Evolutionary conservation across 2,888 invertebrate species (phyloP).

Genomic region (Bursaphelenchus okinawaensis): DNA sequence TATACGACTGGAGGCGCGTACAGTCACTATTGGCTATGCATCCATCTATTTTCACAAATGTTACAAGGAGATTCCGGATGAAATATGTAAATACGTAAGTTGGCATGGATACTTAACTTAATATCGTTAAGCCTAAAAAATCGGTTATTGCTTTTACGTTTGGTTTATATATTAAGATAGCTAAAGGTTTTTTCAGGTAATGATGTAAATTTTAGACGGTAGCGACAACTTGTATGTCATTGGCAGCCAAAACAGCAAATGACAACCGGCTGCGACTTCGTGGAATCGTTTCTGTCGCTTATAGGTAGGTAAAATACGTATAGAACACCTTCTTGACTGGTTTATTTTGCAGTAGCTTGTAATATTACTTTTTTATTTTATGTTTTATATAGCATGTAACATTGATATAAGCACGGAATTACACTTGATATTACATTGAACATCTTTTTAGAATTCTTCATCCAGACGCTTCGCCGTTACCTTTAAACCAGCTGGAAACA

Average conservation of each 20-base stretch:
- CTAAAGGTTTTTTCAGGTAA: not conserved
- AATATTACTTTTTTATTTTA: too few relatives aligned
- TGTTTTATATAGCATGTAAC: too few relatives aligned
- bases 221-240: constrained; percentile 3
- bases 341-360: too few relatives aligned
- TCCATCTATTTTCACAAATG: constrained; percentile 7
- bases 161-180: too few relatives aligned
- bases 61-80: not conserved
- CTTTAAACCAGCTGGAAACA: not conserved
- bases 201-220: not conserved
- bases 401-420: too few relatives aligned
- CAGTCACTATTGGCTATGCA: constrained; percentile 5
- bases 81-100: constrained; percentile 4
- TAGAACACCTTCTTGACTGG: not conserved
- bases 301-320: not conserved
- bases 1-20: constrained; percentile 7
- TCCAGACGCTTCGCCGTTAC: constrained; percentile 4
- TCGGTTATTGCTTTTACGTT: too few relatives aligned
- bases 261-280: constrained; percentile 1
- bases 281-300: constrained; percentile 1
- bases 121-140: too few relatives aligned
- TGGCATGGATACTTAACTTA: too few relatives aligned
- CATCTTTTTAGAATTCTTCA: constrained; percentile 13
- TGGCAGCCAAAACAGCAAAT: constrained; percentile 5
- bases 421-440: too few relatives aligned